Percentiles rank a stretch among this genome's conserved stretches.
Conservation (phyloP, 2,888 invertebrate genomes). For the Drosophila neotestacea region DNA sequence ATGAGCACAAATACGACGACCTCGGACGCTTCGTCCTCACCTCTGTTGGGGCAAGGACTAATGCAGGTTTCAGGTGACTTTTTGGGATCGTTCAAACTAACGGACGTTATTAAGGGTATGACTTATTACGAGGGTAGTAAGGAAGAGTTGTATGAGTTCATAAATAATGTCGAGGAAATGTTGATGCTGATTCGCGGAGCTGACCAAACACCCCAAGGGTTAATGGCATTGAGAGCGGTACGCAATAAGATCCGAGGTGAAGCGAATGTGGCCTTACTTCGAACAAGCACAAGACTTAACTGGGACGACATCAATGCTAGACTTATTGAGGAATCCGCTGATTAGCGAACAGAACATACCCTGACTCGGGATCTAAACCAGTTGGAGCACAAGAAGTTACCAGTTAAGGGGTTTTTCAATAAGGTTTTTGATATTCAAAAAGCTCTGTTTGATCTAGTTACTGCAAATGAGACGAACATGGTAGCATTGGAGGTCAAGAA, state of each 20-base stretch:
- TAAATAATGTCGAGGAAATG: not conserved
- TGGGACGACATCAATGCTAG: not conserved
- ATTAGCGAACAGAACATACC: not conserved
- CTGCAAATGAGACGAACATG: not conserved
- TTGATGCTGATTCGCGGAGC: not conserved
- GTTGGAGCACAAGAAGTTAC: not conserved
- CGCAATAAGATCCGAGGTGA: not conserved
- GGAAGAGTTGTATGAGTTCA: not conserved
- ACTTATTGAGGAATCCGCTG: not conserved
- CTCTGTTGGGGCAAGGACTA: conserved; percentile 2
- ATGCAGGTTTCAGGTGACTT: conserved; percentile 1
- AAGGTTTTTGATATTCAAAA: not conserved
- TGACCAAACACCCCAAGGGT: not conserved
- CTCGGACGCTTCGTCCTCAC: conserved; percentile 2
- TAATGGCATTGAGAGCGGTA: not conserved
- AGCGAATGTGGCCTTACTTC: not conserved
- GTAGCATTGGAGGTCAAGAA: not conserved
- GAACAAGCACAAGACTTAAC: not conserved
- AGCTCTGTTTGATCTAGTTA: not conserved
- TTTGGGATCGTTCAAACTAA: not conserved
- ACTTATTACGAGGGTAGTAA: not conserved
- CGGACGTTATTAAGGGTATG: not conserved
- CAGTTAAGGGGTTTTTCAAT: not conserved
- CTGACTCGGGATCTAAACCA: not conserved
- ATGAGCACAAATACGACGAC: not conserved